Evolutionary conservation across 2,113 vertebrate species (phyloP).

Genomic region (Brachirus orientalis): DNA sequence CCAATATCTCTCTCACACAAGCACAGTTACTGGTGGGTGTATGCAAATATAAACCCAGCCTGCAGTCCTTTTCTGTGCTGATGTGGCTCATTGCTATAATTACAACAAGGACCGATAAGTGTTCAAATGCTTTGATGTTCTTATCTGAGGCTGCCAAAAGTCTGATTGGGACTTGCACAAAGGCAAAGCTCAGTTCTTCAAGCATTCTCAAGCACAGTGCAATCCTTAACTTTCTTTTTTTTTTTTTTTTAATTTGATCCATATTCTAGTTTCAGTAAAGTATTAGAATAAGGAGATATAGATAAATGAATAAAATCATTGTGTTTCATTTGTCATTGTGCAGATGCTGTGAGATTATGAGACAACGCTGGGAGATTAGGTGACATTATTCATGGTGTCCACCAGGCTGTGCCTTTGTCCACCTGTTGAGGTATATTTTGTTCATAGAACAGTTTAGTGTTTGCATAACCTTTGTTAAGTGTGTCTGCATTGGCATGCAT

Average conservation of each 20-base stretch:
- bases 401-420: constrained; percentile 49
- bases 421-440: neutral
- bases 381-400: constrained; percentile 9
- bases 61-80: constrained; percentile 27
- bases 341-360: neutral
- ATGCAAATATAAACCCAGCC: constrained; percentile 34
- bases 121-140: constrained; percentile 58
- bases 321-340: neutral
- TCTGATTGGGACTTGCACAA: constrained; percentile 21
- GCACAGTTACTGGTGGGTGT: constrained; percentile 22
- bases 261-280: neutral
- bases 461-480: neutral
- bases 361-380: neutral
- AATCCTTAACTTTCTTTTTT: neutral
- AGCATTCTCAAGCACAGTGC: neutral
- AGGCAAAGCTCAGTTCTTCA: constrained; percentile 3
- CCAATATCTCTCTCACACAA: constrained; percentile 1
- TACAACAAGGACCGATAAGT: constrained; percentile 58
- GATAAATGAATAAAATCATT: neutral
- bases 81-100: constrained; percentile 57
- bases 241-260: neutral
- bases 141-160: constrained; percentile 54
- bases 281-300: neutral
- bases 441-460: too few species aligned
- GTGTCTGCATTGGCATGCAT: too few species aligned